Evolutionary conservation across 2,888 invertebrate species (phyloP).

Genomic region (Baccha elongata): DNA sequence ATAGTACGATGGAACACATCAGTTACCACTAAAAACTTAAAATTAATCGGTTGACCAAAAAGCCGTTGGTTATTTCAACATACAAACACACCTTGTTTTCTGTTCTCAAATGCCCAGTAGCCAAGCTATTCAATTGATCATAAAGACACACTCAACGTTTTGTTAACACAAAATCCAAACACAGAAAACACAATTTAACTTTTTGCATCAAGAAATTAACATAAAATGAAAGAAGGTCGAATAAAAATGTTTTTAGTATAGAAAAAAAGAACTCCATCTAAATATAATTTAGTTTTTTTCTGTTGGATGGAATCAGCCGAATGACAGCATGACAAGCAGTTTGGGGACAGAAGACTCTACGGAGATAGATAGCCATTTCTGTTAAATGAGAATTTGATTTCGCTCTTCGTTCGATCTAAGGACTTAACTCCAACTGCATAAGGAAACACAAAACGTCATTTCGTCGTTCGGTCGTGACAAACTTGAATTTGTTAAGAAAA

Average conservation of each 20-base stretch:
- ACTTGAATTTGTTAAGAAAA: slow-evolving; percentile 12
- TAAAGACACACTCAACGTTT: slow-evolving; percentile 34
- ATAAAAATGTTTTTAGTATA: slow-evolving; percentile 4
- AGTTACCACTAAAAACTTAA: too few species aligned
- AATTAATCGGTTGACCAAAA: too few species aligned
- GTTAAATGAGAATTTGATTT: slow-evolving; percentile 22
- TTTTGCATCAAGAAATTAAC: neutral
- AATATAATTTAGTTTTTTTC: slow-evolving; percentile 25
- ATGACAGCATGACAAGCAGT: slow-evolving; percentile 53
- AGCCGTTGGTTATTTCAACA: too few species aligned
- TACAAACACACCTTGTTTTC: too few species aligned
- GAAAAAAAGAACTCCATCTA: slow-evolving; percentile 3
- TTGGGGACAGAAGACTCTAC: slow-evolving; percentile 20
- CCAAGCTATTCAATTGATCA: slow-evolving; percentile 25
- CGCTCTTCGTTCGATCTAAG: neutral
- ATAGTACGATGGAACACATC: too few species aligned
- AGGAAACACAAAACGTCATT: neutral
- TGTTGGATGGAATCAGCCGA: slow-evolving; percentile 18
- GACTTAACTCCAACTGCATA: neutral
- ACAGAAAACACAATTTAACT: neutral
- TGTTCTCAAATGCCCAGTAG: slow-evolving; percentile 15
- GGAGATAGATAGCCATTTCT: slow-evolving; percentile 35
- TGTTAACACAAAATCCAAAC: neutral
- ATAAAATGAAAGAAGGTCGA: slow-evolving; percentile 8
- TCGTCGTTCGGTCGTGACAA: slow-evolving; percentile 33